A percentile compares a stretch with the other conserved stretches of the same genome.
These are phyloP conservation scores for Nineta flava DNA, from an alignment of 2,888 invertebrate genomes.

Conservation along the genomic window DNA sequence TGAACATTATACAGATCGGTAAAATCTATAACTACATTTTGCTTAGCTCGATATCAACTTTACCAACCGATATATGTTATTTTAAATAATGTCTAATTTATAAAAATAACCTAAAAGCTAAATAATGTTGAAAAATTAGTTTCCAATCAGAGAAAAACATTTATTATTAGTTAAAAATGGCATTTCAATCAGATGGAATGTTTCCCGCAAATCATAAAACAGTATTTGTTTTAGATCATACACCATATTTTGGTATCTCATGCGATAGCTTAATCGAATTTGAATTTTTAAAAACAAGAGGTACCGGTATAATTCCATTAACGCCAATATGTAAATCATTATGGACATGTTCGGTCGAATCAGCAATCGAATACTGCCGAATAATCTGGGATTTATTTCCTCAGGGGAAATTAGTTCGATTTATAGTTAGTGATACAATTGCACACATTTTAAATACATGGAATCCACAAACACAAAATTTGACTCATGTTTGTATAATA, in stretches of 20 bases:
- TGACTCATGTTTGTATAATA: conserved; percentile 58
- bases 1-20: no score
- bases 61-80: no score
- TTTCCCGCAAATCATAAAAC: conserved; percentile 83
- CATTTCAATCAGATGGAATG: conserved; percentile 26
- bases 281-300: conserved; percentile 55
- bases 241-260: conserved; percentile 77
- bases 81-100: no score
- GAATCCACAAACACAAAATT: conserved; percentile 67
- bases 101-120: no score
- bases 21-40: no score
- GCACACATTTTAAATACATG: conserved; percentile 77
- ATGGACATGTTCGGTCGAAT: conserved; percentile 94
- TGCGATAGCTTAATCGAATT: conserved; percentile 72
- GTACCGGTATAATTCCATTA: conserved; percentile 54
- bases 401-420: conserved; percentile 69
- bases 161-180: conserved; percentile 9
- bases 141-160: no score
- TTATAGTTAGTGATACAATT: conserved; percentile 75
- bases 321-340: conserved; percentile 80
- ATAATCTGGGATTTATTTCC: conserved; percentile 98
- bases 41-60: no score
- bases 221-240: conserved; percentile 87
- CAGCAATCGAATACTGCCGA: conserved; percentile 88
- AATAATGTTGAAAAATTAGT: no score